phyloP scores from a whole-genome alignment of 2,797 vertebrate genomes.

The Coccyzus lansbergi region DNA sequence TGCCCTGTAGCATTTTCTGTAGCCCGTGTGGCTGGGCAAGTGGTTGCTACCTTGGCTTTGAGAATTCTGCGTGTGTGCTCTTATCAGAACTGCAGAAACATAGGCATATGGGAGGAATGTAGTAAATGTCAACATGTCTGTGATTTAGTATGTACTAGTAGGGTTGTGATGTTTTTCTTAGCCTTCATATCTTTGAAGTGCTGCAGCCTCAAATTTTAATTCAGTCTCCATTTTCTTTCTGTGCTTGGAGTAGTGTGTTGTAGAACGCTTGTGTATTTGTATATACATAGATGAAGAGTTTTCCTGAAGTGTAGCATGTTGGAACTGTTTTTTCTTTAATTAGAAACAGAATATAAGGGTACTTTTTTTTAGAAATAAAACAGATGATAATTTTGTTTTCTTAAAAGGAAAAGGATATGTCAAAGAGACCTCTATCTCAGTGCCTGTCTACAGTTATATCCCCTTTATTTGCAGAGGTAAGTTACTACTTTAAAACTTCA shows the following conservation, averaged over 20 bases:
- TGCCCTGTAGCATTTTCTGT: neutral
- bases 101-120: neutral
- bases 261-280: neutral
- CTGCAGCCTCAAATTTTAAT: neutral
- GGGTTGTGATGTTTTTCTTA: neutral
- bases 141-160: neutral
- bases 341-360: neutral
- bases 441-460: conserved; percentile 92
- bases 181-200: neutral
- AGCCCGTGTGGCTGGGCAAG: neutral
- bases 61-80: neutral
- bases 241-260: neutral
- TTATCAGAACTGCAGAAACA: neutral
- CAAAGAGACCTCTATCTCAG: conserved; percentile 89
- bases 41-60: neutral
- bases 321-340: neutral
- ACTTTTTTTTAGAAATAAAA: neutral
- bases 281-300: neutral
- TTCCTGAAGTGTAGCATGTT: neutral
- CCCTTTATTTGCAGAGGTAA: conserved; percentile 94
- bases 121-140: neutral
- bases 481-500: neutral
- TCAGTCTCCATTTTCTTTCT: neutral
- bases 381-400: conserved; percentile 14
- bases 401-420: conserved; percentile 82